phyloP scores from a whole-genome alignment of 2,797 vertebrate genomes.

The Pogoniulus pusillus region DNA sequence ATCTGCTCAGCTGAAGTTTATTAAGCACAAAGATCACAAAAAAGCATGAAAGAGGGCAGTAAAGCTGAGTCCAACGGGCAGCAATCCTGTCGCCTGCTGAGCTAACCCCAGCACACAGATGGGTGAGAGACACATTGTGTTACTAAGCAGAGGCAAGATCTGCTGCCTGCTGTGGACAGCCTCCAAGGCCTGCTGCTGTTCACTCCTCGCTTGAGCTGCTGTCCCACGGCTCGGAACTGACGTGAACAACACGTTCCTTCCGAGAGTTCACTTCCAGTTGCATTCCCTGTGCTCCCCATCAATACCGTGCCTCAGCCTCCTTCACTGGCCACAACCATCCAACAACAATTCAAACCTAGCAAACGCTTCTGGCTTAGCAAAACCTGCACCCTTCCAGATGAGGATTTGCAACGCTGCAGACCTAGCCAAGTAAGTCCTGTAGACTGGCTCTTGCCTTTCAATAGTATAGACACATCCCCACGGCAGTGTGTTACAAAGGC shows the following conservation, averaged over 20 bases:
- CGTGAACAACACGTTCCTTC: background rate
- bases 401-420: background rate
- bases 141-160: background rate
- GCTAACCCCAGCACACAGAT: background rate
- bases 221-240: accelerated
- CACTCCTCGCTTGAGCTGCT: accelerated
- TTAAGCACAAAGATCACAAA: background rate
- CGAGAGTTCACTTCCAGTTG: accelerated
- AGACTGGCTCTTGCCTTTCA: background rate
- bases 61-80: background rate
- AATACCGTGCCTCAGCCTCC: background rate
- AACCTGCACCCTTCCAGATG: background rate
- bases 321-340: background rate
- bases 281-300: background rate
- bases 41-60: background rate
- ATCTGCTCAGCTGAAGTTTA: background rate
- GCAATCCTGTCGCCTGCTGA: background rate
- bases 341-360: background rate
- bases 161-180: background rate
- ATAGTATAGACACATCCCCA: background rate
- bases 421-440: background rate
- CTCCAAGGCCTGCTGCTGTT: background rate
- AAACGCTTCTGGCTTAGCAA: background rate
- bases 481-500: background rate
- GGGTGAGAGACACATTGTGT: accelerated